Evolutionary conservation across 2,113 vertebrate species (phyloP).

Genomic region (Elachura formosa): DNA sequence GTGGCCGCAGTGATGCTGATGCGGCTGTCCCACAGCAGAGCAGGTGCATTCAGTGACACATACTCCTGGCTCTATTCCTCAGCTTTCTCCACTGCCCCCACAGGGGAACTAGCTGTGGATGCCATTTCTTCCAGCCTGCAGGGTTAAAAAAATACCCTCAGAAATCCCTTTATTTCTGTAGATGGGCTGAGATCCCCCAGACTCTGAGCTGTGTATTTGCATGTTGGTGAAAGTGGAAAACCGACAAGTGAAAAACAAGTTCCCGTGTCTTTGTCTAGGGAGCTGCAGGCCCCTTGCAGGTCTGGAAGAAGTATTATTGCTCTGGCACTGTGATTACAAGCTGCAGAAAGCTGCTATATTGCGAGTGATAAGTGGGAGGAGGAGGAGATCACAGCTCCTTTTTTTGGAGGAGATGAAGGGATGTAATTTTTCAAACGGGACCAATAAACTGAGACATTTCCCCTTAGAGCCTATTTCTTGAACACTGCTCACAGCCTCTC

Average conservation of each 20-base stretch:
- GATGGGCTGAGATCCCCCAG: background rate
- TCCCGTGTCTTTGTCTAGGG: background rate
- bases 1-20: slow-evolving; percentile 34
- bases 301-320: slow-evolving; percentile 7
- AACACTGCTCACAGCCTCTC: background rate
- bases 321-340: background rate
- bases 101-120: background rate
- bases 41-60: slow-evolving; percentile 38
- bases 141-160: background rate
- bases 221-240: background rate
- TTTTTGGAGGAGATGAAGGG: slow-evolving; percentile 18
- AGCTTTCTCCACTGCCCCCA: background rate
- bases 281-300: background rate
- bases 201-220: background rate
- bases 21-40: slow-evolving; percentile 19
- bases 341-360: background rate
- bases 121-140: background rate
- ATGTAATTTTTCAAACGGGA: slow-evolving; percentile 44
- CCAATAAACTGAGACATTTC: slow-evolving; percentile 27
- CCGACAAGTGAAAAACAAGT: no score
- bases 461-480: background rate
- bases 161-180: slow-evolving; percentile 22
- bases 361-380: slow-evolving; percentile 11
- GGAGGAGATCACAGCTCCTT: background rate
- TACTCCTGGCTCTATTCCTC: background rate